phyloP scores from a whole-genome alignment of 2,113 vertebrate species.

The Syngnathus typhle region DNA sequence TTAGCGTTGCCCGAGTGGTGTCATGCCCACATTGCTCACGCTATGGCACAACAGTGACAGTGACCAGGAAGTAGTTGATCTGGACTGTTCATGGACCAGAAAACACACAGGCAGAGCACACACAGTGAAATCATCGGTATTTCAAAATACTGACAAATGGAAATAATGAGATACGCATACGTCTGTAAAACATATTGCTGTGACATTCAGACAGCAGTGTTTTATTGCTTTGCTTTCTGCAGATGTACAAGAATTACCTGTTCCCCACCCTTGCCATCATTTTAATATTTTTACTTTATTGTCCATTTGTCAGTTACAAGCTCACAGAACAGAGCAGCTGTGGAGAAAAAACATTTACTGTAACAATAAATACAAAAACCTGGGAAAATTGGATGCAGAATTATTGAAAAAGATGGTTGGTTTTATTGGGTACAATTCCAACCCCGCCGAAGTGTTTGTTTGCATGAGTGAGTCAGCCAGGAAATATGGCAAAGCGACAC shows the following conservation, averaged over 20 bases:
- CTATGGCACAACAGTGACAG: too few species aligned
- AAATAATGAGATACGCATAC: constrained; percentile 11
- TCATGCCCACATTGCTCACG: too few species aligned
- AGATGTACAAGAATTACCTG: constrained; percentile 77
- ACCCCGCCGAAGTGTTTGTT: constrained; percentile 9
- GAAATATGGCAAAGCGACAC: constrained; percentile 21
- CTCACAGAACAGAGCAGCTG: constrained; percentile 88
- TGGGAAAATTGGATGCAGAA: constrained; percentile 57
- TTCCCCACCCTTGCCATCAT: not conserved
- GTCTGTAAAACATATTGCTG: constrained; percentile 82
- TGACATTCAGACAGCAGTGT: constrained; percentile 86
- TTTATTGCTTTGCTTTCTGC: constrained; percentile 91
- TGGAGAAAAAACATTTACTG: constrained; percentile 76
- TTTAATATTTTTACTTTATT: constrained; percentile 45
- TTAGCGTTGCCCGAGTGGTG: too few species aligned
- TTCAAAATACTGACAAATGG: not conserved
- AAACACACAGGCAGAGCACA: too few species aligned
- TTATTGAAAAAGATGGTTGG: not conserved
- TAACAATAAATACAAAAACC: constrained; percentile 89
- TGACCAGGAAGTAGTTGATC: too few species aligned
- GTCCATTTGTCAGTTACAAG: constrained; percentile 82
- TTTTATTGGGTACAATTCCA: constrained; percentile 16
- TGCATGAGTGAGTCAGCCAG: constrained; percentile 27
- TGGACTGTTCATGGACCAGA: too few species aligned
- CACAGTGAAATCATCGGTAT: not conserved